Conservation (phyloP, 2,797 vertebrate species). For the Fundulus diaphanus region DNA sequence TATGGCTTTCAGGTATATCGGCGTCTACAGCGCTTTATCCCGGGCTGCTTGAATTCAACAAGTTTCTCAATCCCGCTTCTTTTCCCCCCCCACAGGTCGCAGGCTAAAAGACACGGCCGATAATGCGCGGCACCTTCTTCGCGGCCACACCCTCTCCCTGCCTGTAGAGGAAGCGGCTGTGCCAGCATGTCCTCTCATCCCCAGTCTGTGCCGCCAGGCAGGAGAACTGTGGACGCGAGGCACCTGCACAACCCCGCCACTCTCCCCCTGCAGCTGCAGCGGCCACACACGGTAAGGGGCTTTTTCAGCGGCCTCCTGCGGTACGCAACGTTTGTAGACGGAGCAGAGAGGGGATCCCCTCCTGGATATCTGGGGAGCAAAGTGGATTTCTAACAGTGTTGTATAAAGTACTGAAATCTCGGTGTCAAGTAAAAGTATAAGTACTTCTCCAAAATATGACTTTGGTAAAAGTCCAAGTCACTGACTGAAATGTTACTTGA, state of each 20-base stretch:
- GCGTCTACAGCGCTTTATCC: neutral
- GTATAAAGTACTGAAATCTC: neutral
- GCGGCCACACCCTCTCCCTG: conserved; percentile 74
- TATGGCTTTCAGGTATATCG: conserved; percentile 3
- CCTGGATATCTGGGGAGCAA: neutral
- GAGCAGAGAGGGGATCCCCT: neutral
- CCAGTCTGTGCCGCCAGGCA: conserved; percentile 78
- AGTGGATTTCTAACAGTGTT: conserved; percentile 37
- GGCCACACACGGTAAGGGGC: conserved; percentile 78
- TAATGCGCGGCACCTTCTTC: conserved; percentile 70
- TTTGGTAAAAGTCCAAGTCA: too few species aligned
- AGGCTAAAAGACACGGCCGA: conserved; percentile 59
- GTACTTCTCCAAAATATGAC: too few species aligned
- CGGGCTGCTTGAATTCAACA: neutral
- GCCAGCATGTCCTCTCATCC: conserved; percentile 84
- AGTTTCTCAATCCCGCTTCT: conserved; percentile 3
- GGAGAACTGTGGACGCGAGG: conserved; percentile 80
- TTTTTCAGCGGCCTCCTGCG: neutral
- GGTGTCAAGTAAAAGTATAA: too few species aligned
- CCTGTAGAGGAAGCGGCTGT: conserved; percentile 81
- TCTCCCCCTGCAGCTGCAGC: conserved; percentile 80
- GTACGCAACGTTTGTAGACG: conserved; percentile 1
- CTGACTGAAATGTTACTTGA: too few species aligned
- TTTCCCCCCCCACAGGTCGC: conserved; percentile 59
- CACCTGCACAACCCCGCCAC: conserved; percentile 78